Percentiles rank a stretch among this genome's conserved stretches.
Conservation (phyloP, 2,113 vertebrate genomes). For the Amphiprion percula region DNA sequence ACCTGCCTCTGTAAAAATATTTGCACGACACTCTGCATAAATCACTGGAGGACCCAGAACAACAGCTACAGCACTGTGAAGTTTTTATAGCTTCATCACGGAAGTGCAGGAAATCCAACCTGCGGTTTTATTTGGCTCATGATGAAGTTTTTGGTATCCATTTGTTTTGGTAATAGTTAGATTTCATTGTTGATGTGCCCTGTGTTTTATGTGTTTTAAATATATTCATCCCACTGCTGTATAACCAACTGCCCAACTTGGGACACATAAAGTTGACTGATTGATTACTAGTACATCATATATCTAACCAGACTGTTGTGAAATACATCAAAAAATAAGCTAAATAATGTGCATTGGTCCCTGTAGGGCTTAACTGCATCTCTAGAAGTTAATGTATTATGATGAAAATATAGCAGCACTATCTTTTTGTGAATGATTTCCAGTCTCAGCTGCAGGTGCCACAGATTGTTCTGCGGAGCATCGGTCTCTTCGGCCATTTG, state of each 20-base stretch:
- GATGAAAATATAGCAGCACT: neutral
- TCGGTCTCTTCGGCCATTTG: conserved; percentile 27
- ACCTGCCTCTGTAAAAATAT: neutral
- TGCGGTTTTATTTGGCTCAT: no score
- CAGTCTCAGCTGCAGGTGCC: conserved; percentile 31
- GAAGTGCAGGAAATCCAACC: neutral
- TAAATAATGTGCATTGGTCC: no score
- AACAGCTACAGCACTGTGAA: neutral
- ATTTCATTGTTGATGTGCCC: no score
- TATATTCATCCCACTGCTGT: no score
- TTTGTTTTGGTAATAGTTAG: no score
- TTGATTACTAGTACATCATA: no score
- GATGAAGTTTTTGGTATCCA: neutral
- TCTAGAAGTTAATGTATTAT: neutral
- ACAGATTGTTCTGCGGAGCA: conserved; percentile 4
- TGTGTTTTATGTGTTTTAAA: no score
- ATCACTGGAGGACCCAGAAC: neutral
- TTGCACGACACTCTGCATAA: neutral
- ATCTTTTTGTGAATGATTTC: conserved; percentile 1
- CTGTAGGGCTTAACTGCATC: neutral
- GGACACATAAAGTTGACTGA: no score
- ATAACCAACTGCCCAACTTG: no score
- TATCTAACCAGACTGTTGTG: no score
- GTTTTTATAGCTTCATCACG: neutral
- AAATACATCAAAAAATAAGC: no score